Evolutionary conservation across 2,888 invertebrate genomes (phyloP).

Genomic region (Acanthopleura granulata): DNA sequence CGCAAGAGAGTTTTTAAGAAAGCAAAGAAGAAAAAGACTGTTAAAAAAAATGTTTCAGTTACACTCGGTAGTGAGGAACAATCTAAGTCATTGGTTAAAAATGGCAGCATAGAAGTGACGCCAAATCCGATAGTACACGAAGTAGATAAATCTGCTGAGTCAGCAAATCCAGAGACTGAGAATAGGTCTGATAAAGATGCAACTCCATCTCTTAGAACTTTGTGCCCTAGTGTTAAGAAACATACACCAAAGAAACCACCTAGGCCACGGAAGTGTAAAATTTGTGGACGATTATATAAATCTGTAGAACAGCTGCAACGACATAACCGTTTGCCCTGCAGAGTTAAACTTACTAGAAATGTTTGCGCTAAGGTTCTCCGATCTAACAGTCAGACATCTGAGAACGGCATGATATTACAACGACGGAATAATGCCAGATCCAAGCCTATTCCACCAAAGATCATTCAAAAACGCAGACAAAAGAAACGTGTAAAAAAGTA

Average conservation of each 20-base stretch:
- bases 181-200: too few relatives aligned
- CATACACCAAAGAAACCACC: background rate
- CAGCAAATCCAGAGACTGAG: too few relatives aligned
- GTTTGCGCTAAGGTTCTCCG: constrained; percentile 4
- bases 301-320: background rate
- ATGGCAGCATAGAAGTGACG: too few relatives aligned
- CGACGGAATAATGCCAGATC: background rate
- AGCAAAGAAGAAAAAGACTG: too few relatives aligned
- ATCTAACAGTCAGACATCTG: background rate
- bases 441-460: background rate
- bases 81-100: too few relatives aligned
- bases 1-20: too few relatives aligned
- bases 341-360: constrained; percentile 2
- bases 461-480: background rate
- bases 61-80: too few relatives aligned
- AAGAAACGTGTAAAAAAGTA: background rate
- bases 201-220: too few relatives aligned
- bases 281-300: background rate
- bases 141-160: too few relatives aligned
- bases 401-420: background rate
- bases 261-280: constrained; percentile 2
- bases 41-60: too few relatives aligned
- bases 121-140: too few relatives aligned
- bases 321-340: constrained; percentile 2
- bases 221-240: background rate